Evolutionary conservation across 2,888 invertebrate genomes (phyloP), one percentile per base, ranked within the genome.

Genomic region (Drosophila ezoana): DNA sequence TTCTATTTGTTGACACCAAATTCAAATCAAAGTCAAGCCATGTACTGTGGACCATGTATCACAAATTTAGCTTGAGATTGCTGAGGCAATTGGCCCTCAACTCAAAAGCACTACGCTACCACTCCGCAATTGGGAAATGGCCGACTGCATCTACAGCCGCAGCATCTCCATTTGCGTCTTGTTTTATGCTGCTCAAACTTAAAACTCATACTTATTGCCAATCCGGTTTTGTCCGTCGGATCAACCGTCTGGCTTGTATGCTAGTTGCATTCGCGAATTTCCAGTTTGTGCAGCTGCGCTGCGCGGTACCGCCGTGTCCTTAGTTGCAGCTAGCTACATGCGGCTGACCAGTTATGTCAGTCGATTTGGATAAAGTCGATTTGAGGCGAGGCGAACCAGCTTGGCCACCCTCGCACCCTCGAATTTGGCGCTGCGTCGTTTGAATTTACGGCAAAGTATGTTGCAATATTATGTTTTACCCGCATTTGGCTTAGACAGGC

Each of bases 261-360:
- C 56, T 35, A 37, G 56, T 56, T 56, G 56, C 56, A 76, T 82
- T 82, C 59, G 71, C 70, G 83, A 76, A 74, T 88, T 83, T 86
- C 82, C 88, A 83, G 88, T 83, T 83, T 88, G 44, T 80, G 81
- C 81, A 82, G 81, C 81, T 82, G 81, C 81, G 81, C 52, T 59
- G 28, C 66, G 85, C 81, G 81, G 81, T 85, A 76, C 62, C 52
- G 20, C 65, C 79, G 85, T 85, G 81, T 82, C 81, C 81, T 88
- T 82, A 85, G 79, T 69, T 67, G 70, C 69, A 63, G 45, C 51
- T 35, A 57, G 49, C 45, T 35, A 45, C 74, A 87, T 81, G 87
- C 89, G 84, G 87, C 89, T 85, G 84, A 85, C 84, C 84, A 85
- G 84, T 85, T 85, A 85, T 85, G 87, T 85, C 84, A 85, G 84